A percentile compares a stretch with the other conserved stretches of the same genome.
Evolutionary conservation across 2,113 vertebrate species (phyloP).

Genomic region (Phyllostomus discolor): DNA sequence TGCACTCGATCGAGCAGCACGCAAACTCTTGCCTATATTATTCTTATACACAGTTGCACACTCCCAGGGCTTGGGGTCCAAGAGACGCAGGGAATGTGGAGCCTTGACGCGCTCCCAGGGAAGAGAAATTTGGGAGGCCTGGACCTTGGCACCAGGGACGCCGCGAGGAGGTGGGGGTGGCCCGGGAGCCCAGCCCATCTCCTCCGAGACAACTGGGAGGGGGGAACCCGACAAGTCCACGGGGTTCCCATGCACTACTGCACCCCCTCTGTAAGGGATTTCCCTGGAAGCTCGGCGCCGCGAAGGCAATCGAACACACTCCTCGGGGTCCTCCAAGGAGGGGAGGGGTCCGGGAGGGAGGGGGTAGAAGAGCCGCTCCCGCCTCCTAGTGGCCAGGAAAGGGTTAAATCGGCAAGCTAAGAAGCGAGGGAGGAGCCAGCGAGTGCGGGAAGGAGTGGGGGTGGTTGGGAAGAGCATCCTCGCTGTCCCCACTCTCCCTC

Average conservation of each 20-base stretch:
- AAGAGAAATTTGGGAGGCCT: neutral
- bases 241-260: neutral
- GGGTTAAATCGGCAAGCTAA: constrained; percentile 63
- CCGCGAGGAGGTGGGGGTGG: neutral
- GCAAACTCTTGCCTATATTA: neutral
- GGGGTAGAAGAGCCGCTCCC: neutral
- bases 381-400: constrained; percentile 34
- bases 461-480: constrained; percentile 47
- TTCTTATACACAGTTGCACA: rapidly evolving
- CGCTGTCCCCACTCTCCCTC: constrained; percentile 66
- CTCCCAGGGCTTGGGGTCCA: neutral
- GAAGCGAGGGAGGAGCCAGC: constrained; percentile 68
- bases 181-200: neutral
- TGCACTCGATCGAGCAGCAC: neutral
- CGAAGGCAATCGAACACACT: neutral
- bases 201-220: neutral
- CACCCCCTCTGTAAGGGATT: neutral
- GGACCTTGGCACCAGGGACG: neutral
- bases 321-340: neutral
- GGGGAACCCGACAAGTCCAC: neutral
- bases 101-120: neutral
- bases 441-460: constrained; percentile 55
- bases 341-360: neutral
- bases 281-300: neutral
- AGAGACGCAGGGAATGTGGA: neutral